Evolutionary conservation across 2,888 invertebrate species (phyloP).

Genomic region (Panzeria rudis): DNA sequence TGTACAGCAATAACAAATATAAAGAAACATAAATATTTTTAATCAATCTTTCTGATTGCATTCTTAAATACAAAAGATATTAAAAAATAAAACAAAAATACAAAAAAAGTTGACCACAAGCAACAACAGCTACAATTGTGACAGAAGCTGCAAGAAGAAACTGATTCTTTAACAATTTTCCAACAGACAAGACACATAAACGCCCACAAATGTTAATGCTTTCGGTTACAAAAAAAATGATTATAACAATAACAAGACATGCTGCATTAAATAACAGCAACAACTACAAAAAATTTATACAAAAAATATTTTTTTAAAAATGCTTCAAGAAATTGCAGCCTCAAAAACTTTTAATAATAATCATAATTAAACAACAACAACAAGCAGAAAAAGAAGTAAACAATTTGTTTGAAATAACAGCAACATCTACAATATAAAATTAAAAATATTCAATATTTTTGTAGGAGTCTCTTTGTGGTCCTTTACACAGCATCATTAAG

Average conservation of each 20-base stretch:
- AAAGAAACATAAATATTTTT: constrained; percentile 51
- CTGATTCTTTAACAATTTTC: constrained; percentile 23
- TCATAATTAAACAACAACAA: constrained; percentile 41
- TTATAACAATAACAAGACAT: constrained; percentile 23
- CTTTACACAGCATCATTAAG: constrained; percentile 26
- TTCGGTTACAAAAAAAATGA: constrained; percentile 11
- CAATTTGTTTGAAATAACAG: constrained; percentile 1
- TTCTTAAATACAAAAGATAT: constrained; percentile 56
- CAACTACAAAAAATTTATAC: background rate
- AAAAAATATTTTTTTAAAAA: constrained; percentile 52
- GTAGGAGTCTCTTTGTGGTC: background rate
- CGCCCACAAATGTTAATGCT: constrained; percentile 45
- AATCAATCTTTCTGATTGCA: constrained; percentile 70
- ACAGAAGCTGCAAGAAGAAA: constrained; percentile 43
- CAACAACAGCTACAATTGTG: constrained; percentile 32
- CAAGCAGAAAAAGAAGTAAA: constrained; percentile 30
- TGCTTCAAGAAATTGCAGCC: constrained; percentile 71
- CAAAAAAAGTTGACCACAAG: constrained; percentile 53
- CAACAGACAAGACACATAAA: constrained; percentile 56
- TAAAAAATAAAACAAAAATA: background rate
- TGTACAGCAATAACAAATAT: constrained; percentile 8
- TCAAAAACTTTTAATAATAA: constrained; percentile 33
- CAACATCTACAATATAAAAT: constrained; percentile 19
- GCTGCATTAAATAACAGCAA: constrained; percentile 54
- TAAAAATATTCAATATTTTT: constrained; percentile 41